Conservation (phyloP, 2,797 vertebrate genomes). For the Pseudochirops corinnae region DNA sequence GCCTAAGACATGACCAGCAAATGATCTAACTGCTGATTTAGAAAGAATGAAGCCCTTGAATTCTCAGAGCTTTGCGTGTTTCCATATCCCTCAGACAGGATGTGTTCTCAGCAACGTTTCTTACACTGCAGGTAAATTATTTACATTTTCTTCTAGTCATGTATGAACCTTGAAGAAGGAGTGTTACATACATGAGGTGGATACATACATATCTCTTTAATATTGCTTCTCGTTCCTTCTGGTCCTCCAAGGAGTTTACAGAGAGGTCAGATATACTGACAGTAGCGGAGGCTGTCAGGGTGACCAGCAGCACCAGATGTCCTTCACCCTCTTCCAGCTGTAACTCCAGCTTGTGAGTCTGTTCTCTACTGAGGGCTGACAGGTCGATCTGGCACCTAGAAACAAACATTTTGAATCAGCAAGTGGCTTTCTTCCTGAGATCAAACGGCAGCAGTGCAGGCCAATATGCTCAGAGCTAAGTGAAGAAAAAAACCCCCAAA, state of each 20-base stretch:
- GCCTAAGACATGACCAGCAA: background rate
- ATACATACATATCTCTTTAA: constrained; percentile 94
- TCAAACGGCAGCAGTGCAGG: constrained; percentile 32
- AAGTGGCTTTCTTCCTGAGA: constrained; percentile 29
- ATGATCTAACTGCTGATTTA: background rate
- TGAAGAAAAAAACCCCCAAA: background rate
- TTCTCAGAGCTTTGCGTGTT: background rate
- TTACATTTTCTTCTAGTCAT: constrained; percentile 26
- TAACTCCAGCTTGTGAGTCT: constrained; percentile 95
- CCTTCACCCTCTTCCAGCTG: constrained; percentile 94
- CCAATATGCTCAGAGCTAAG: background rate
- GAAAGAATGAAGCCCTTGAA: background rate
- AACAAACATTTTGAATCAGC: constrained; percentile 81
- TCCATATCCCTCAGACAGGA: background rate
- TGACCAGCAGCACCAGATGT: constrained; percentile 93
- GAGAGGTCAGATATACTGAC: constrained; percentile 95
- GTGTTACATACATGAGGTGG: constrained; percentile 40
- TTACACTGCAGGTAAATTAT: background rate
- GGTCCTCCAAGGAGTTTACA: constrained; percentile 92
- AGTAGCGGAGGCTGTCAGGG: constrained; percentile 94
- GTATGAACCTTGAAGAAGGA: constrained; percentile 29
- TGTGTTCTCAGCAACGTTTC: background rate
- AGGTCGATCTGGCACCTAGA: constrained; percentile 95
- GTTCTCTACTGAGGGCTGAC: constrained; percentile 92
- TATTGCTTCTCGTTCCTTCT: constrained; percentile 92